These are phyloP conservation scores for Venustaconcha ellipsiformis DNA, from an alignment of 1,140 invertebrate species.

Conservation along the genomic window DNA sequence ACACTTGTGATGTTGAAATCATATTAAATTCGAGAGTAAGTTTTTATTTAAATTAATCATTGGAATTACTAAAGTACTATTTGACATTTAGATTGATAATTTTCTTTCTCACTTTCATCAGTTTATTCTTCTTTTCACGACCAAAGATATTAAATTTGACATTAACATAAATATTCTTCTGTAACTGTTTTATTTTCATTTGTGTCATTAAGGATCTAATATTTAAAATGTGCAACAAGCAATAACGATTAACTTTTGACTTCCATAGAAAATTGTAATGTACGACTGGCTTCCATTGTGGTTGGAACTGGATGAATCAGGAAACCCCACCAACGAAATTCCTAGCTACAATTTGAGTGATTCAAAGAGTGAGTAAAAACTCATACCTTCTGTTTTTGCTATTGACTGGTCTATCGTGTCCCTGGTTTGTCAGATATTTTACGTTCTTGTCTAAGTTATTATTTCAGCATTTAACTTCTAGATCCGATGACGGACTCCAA, in stretches of 20 bases:
- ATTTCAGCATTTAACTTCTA: neutral
- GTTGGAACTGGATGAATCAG: constrained; percentile 23
- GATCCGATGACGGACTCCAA: neutral
- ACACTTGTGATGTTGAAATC: no score
- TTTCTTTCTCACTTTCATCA: no score
- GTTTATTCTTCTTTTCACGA: no score
- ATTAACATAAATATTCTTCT: no score
- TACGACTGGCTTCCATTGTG: constrained; percentile 93
- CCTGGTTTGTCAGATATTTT: neutral
- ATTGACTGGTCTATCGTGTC: neutral
- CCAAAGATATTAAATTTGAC: no score
- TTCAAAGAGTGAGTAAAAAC: neutral
- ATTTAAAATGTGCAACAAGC: no score
- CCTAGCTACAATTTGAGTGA: neutral
- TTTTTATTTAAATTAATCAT: no score
- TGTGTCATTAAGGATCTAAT: no score
- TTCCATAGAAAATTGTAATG: constrained; percentile 90
- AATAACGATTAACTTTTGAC: constrained; percentile 41
- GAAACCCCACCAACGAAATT: neutral
- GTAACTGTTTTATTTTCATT: no score
- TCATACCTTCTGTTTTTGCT: neutral
- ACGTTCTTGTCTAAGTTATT: neutral
- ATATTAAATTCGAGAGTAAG: no score
- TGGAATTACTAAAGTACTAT: no score
- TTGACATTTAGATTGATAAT: no score